Evolutionary conservation across 2,113 vertebrate species (phyloP), one percentile per base, ranked within the genome.

Genomic region (Catharus bicknelli): DNA sequence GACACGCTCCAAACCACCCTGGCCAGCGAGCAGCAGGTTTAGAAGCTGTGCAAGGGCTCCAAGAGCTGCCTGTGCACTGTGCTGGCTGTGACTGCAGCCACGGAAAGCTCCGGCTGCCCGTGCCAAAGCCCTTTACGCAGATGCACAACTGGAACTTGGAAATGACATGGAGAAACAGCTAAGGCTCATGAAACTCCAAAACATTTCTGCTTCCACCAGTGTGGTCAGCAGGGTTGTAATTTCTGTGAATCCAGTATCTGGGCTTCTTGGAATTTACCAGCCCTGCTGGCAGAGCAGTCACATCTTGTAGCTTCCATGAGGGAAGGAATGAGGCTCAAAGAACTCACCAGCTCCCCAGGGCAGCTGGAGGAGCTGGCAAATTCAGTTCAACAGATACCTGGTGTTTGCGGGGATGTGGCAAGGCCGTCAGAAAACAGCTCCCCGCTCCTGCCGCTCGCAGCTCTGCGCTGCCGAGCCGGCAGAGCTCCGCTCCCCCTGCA

Each of bases 191-290:
- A 83, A 94, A 91, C 85, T 90, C 84, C 83, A 68, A 80, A 92
- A 85, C 59, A 83, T 86, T 85, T 74, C 81, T 67, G 55, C 21
- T 69, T 80, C 55, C 12, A 93, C 93, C 93, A 88, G 59, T 34
- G 82, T 90, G 91, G 91, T 90, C 89, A 93, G 84, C 86, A 80
- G 81, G 59, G 82, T 13, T 94, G 81, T 90, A 76, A 94, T 95
- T 96, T 94, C 95, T 95, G 91, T 94, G 72, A 94, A 94, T 87
- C 81, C 48, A 51, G 78, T 66, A 77, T 94, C 67, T 89, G 63
- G 58, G 81, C 43, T 95, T 96, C 91, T 94, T 94, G 93, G 94
- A 96, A 95, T 70, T 95, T 78, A 83, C 72, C 91, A 83, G 64
- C 47, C 57, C 54, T 80, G 70, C 53, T 95, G 91, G 91, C 87